Evolutionary conservation across 2,888 invertebrate species (phyloP).

Genomic region (Candidula unifasciata): DNA sequence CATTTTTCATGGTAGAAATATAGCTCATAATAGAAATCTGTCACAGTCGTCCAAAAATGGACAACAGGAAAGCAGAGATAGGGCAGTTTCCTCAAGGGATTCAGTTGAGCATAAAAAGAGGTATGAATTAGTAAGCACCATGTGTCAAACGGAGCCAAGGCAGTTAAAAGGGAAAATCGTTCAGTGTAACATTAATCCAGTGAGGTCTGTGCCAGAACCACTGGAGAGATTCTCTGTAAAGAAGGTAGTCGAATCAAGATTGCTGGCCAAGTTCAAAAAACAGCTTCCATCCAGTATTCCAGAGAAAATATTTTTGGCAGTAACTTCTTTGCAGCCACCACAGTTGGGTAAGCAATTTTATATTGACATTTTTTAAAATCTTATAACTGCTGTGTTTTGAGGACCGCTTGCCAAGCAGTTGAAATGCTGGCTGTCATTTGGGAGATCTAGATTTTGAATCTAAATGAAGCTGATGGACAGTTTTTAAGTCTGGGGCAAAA

Average conservation of each 20-base stretch:
- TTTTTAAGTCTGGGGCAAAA: too few species aligned
- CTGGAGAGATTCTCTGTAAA: neutral
- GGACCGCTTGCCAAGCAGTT: too few species aligned
- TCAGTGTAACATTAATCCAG: constrained; percentile 49
- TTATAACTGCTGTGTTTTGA: too few species aligned
- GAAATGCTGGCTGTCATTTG: too few species aligned
- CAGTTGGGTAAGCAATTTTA: constrained; percentile 12
- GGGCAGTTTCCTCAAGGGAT: constrained; percentile 23
- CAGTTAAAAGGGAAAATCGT: constrained; percentile 49
- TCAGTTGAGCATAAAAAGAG: neutral
- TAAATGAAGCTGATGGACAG: too few species aligned
- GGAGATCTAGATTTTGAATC: too few species aligned
- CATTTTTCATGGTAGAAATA: neutral
- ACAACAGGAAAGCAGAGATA: constrained; percentile 31
- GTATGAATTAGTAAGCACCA: constrained; percentile 14
- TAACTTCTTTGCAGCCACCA: constrained; percentile 30
- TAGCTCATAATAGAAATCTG: neutral
- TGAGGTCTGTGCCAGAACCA: neutral
- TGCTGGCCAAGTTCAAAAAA: constrained; percentile 23
- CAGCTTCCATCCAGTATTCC: constrained; percentile 43
- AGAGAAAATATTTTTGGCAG: constrained; percentile 27
- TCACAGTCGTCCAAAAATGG: constrained; percentile 2
- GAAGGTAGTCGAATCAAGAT: neutral
- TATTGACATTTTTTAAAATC: too few species aligned
- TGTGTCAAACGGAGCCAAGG: constrained; percentile 32